These are phyloP conservation scores for Hyppa rectilinea DNA, from an alignment of 2,888 invertebrate species.

Conservation along the genomic window DNA sequence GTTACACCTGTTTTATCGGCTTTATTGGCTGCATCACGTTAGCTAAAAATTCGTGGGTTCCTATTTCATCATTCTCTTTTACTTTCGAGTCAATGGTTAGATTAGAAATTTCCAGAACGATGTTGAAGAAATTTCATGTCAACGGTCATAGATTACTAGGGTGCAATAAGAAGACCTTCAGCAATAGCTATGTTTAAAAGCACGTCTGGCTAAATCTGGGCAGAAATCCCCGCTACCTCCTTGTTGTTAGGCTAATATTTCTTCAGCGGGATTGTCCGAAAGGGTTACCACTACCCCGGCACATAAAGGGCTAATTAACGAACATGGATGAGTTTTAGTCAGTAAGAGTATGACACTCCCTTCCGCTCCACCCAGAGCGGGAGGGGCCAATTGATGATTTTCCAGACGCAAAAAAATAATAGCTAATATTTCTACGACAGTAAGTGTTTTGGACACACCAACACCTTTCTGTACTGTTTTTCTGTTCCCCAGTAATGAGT, in stretches of 20 bases:
- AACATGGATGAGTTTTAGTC: too few species aligned
- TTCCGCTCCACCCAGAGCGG: too few species aligned
- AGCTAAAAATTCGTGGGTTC: accelerated
- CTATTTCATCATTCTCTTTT: background rate
- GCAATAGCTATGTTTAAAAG: background rate
- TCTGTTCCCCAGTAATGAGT: slow-evolving; percentile 47
- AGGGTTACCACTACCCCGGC: too few species aligned
- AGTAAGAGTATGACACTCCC: too few species aligned
- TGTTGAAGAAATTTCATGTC: background rate
- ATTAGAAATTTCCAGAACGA: too few species aligned
- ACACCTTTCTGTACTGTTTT: background rate
- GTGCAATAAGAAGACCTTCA: too few species aligned
- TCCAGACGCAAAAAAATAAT: too few species aligned
- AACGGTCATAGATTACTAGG: background rate
- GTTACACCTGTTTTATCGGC: slow-evolving; percentile 2
- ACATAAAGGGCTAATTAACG: too few species aligned
- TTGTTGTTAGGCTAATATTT: background rate
- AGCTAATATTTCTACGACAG: background rate
- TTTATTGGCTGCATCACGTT: background rate
- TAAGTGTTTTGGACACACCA: background rate
- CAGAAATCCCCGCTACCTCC: background rate
- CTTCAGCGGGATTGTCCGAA: too few species aligned
- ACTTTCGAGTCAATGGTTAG: background rate
- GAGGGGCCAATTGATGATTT: too few species aligned
- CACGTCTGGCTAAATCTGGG: background rate